Conservation (phyloP, 2,888 invertebrate species). For the Lycophotia porphyrea region DNA sequence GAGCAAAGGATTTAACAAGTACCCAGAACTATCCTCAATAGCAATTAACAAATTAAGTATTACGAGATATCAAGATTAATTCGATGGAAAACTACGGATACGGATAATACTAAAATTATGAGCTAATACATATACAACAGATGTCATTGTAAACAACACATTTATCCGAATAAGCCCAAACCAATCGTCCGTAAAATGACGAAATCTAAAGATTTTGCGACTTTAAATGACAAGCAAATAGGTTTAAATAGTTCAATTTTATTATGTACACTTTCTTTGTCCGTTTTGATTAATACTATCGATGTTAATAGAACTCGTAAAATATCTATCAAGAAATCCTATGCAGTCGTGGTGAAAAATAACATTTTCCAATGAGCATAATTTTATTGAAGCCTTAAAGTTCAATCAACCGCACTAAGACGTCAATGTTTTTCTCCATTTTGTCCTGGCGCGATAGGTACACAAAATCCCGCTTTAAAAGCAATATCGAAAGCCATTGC, state of each 20-base stretch:
- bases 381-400: not conserved
- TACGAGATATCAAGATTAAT: not conserved
- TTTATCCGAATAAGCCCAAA: slow-evolving; percentile 45
- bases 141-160: slow-evolving; percentile 28
- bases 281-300: not conserved
- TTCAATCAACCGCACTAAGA: slow-evolving; percentile 9
- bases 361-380: not conserved
- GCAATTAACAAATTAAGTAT: not conserved
- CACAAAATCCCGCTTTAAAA: slow-evolving; percentile 40
- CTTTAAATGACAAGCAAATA: slow-evolving; percentile 19
- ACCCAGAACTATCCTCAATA: not conserved
- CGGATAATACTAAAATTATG: slow-evolving; percentile 18
- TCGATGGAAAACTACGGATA: slow-evolving; percentile 7
- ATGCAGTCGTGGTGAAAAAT: not conserved
- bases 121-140: slow-evolving; percentile 15
- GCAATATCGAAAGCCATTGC: slow-evolving; percentile 39
- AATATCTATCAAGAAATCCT: not conserved
- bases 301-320: not conserved
- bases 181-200: slow-evolving; percentile 42
- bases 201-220: slow-evolving; percentile 29
- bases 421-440: slow-evolving; percentile 8
- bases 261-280: slow-evolving; percentile 32
- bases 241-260: slow-evolving; percentile 13
- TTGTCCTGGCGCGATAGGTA: slow-evolving; percentile 8
- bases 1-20: not conserved